Base-by-base conservation (phyloP, 1,140 invertebrate genomes). In the Drosophila varians region DNA sequence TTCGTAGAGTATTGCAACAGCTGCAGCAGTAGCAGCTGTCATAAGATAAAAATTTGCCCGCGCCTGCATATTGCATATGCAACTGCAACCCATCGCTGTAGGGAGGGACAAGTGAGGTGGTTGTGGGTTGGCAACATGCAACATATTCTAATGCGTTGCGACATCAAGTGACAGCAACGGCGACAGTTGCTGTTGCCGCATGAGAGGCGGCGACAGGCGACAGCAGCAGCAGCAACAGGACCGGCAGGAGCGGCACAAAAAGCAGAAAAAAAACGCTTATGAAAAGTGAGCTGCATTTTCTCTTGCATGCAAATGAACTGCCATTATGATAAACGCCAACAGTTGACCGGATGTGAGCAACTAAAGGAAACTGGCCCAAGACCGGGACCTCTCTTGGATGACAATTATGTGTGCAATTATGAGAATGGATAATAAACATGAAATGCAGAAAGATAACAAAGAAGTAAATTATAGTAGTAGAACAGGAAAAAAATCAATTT, bases 131-230 rank as follows among this genome's bases (percentile, higher is more conserved):
- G 74, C 40, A 36, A 74, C 56, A 69, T 84, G 70, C 86, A 89
- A 89, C 79, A 80, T 80, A 84, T 89, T 89, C 86, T 89, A 89
- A 89, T 89, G 84, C 79, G 74, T 74, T 86, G 86, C 80, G 86
- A 89, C 86, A 89, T 73, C 79, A 84, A 77, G 79, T 89, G 86
- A 89, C 86, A 89, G 86, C 76, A 77, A 75, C 86, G 86, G 76
- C 88, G 83, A 90, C 88, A 90, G 88, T 90, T 90, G 83, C 88
- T 88, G 88, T 90, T 90, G 88, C 88, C 88, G 88, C 88, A 90
- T 90, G 79, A 84, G 80, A 84, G 79, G 62, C 74, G 83, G 54
- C 74, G 77, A 83, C 83, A 82, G 72, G 45, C 57, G 43, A 46
- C 54, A 61, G 53, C 49, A 49, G 38, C 14, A 12, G 3, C n/a